Evolutionary conservation across 1,140 invertebrate genomes (phyloP).

Genomic region (Drosophila miranda): DNA sequence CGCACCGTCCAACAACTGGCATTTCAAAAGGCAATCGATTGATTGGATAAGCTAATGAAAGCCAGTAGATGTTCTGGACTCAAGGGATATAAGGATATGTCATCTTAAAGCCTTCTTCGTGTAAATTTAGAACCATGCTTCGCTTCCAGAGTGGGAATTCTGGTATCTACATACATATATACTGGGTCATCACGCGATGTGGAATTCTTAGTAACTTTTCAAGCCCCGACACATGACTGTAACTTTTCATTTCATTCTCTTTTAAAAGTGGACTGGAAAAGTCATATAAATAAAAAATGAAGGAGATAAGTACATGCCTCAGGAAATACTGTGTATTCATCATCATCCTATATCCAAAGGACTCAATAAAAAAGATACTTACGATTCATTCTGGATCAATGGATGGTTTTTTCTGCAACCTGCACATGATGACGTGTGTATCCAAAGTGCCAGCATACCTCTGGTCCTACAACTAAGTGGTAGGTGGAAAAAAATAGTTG

Average conservation of each 20-base stretch:
- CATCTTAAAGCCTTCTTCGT: too few relatives aligned
- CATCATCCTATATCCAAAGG: background rate
- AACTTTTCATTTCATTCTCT: slow-evolving; percentile 26
- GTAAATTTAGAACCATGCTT: too few relatives aligned
- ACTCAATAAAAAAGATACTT: too few relatives aligned
- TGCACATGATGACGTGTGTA: too few relatives aligned
- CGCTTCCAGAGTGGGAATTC: background rate
- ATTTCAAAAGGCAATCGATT: background rate
- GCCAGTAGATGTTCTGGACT: too few relatives aligned
- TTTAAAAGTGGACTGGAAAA: slow-evolving; percentile 4
- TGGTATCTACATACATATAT: background rate
- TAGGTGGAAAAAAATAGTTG: slow-evolving; percentile 61
- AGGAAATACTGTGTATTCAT: background rate
- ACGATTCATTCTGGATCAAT: too few relatives aligned
- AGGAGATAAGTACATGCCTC: too few relatives aligned
- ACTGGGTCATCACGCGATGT: slow-evolving; percentile 45
- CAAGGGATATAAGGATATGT: too few relatives aligned
- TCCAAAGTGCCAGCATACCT: slow-evolving; percentile 32
- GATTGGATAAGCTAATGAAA: too few relatives aligned
- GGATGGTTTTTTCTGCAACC: too few relatives aligned
- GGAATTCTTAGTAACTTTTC: slow-evolving; percentile 48
- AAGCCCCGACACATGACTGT: slow-evolving; percentile 1
- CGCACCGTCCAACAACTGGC: background rate
- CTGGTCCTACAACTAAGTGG: slow-evolving; percentile 8
- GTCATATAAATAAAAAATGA: background rate